Evolutionary conservation across 2,797 vertebrate species (phyloP), one percentile per base, ranked within the genome.

Genomic region (Serranus cabrilla): DNA sequence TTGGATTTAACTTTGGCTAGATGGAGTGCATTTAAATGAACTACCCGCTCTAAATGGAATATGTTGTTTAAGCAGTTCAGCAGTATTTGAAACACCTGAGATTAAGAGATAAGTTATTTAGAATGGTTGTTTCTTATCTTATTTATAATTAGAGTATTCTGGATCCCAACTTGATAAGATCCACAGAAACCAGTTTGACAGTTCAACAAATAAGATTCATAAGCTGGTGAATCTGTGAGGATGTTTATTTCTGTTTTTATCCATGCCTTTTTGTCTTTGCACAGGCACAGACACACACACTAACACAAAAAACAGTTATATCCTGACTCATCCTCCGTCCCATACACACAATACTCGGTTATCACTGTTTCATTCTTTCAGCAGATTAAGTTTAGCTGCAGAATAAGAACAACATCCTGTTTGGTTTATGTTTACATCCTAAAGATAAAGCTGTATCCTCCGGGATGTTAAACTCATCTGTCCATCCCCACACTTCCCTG

Each of bases 401-500:
- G 73, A 59, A 63, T 52, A n/a, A 68, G 55, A 76, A 80, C 8
- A 83, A 83, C 74, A 90, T 92, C 87, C 90, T 84, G 85, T 84
- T 83, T 74, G 79, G 75, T 81, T 81, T 50, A 52, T 84, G 77
- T 89, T 90, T 85, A 82, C 74, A 81, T 51, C 40, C 62, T 72
- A 58, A 71, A 87, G 71, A 90, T 76, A 70, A 87, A 40, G 72
- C 82, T 74, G 74, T 58, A 85, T 89, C 89, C 83, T 88, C 80
- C 61, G 74, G 83, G 56, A 82, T 82, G 89, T 76, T 85, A 56
- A 85, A 90, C 84, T 82, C 82, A 85, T 91, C 88, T 73, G 75
- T 82, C 85, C 78, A 83, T 88, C 74, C 70, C 10, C 52, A 69
- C 85, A 90, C 87, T 91, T 92, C 90, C 91, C 55, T 84, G 87